Conservation (phyloP, 64 coral and sea anemone species). For the Montipora cactus region DNA sequence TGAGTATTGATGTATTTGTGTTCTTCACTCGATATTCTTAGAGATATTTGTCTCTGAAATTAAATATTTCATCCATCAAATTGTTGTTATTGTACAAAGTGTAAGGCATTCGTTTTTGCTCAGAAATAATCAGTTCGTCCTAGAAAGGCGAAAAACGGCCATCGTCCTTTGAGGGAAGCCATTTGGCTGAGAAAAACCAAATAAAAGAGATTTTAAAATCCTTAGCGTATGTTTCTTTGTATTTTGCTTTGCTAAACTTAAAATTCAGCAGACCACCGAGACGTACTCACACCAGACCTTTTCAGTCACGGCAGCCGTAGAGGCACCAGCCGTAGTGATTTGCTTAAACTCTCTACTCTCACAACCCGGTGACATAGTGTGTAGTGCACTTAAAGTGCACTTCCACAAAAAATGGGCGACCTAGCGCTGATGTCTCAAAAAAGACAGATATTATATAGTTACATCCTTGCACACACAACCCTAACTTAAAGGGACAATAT, state of each 20-base stretch:
- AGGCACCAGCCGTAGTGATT: too few species aligned
- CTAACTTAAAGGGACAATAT: too few species aligned
- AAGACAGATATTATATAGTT: too few species aligned
- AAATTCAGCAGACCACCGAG: conserved; percentile 8
- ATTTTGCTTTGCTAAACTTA: not conserved
- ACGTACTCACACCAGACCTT: conserved; percentile 4
- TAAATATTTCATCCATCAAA: not conserved
- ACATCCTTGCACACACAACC: too few species aligned
- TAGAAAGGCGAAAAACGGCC: not conserved
- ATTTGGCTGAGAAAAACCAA: not conserved
- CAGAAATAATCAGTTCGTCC: not conserved
- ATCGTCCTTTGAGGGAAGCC: conserved; percentile 6
- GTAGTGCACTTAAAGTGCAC: too few species aligned
- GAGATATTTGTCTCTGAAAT: conserved; percentile 4
- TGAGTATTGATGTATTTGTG: not conserved
- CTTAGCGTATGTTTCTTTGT: not conserved
- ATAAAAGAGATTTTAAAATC: not conserved
- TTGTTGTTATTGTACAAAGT: conserved; percentile 6
- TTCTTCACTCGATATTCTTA: conserved; percentile 13
- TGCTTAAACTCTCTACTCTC: too few species aligned
- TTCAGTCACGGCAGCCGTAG: not conserved
- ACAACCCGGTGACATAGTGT: too few species aligned
- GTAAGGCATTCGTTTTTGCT: conserved; percentile 1
- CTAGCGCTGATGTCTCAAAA: too few species aligned
- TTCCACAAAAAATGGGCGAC: too few species aligned